These are phyloP conservation scores for Periphyllus acericola DNA, from an alignment of 2,888 invertebrate species.

Conservation along the genomic window DNA sequence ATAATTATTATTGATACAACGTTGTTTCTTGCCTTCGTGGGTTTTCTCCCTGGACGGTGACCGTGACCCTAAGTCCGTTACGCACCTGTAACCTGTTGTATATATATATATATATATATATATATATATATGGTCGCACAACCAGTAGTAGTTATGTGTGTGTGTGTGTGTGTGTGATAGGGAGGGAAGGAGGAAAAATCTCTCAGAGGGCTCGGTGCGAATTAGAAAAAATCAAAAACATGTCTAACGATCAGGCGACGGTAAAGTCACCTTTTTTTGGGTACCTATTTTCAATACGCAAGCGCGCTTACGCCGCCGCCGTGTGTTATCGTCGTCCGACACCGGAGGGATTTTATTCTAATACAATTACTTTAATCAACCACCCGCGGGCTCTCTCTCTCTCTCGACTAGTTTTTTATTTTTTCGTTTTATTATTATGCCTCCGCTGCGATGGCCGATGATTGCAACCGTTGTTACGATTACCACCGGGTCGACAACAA, in stretches of 20 bases:
- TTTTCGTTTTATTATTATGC: slow-evolving; percentile 25
- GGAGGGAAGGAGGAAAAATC: neutral
- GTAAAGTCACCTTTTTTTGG: neutral
- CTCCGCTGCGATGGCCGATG: neutral
- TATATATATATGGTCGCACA: neutral
- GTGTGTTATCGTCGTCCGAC: neutral
- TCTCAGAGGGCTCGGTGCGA: neutral
- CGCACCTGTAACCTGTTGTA: too few relatives aligned
- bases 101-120: too few relatives aligned
- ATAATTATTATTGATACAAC: neutral
- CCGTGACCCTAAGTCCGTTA: neutral
- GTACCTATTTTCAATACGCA: neutral
- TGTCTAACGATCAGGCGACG: too few relatives aligned
- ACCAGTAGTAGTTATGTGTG: too few relatives aligned
- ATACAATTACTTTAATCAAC: slow-evolving; percentile 54
- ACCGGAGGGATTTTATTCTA: slow-evolving; percentile 38
- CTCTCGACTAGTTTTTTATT: slow-evolving; percentile 21
- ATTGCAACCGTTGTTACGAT: neutral
- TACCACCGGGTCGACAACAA: slow-evolving; percentile 1
- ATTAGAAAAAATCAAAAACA: neutral
- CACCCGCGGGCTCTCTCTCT: slow-evolving; percentile 30
- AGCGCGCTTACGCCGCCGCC: neutral
- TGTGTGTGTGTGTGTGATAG: neutral
- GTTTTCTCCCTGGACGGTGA: neutral
- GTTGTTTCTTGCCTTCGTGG: too few relatives aligned